Evolutionary conservation across 2,113 vertebrate genomes (phyloP).

Genomic region (Charina bottae): DNA sequence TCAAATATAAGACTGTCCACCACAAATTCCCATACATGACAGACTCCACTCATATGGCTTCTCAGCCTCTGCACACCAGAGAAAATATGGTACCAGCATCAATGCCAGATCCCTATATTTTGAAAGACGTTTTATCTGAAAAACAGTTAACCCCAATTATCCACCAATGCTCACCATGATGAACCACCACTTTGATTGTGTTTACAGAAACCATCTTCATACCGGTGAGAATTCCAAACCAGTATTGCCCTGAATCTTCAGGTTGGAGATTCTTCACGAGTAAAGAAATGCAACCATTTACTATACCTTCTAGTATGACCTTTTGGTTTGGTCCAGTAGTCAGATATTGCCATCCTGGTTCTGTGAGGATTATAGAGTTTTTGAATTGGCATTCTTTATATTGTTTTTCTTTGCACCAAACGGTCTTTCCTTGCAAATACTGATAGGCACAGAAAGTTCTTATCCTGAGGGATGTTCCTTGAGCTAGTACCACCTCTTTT

Average conservation of each 20-base stretch:
- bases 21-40: background rate
- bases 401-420: slow-evolving; percentile 30
- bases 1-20: background rate
- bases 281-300: slow-evolving; percentile 5
- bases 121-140: background rate
- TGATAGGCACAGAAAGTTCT: background rate
- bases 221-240: background rate
- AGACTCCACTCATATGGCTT: background rate
- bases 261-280: slow-evolving; percentile 4
- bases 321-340: background rate
- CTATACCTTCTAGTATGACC: background rate
- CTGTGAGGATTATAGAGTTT: too few species aligned
- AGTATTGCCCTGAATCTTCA: slow-evolving; percentile 21
- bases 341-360: slow-evolving; percentile 1
- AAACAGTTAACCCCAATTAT: background rate
- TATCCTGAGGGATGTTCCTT: slow-evolving; percentile 13
- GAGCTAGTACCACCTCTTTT: background rate
- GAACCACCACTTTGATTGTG: slow-evolving; percentile 12
- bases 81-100: background rate
- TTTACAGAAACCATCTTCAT: background rate
- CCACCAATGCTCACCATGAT: background rate
- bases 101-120: background rate
- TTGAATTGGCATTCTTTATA: background rate
- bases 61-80: background rate
- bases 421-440: background rate